Base-by-base conservation (phyloP, 2,888 invertebrate species). In the Dynastes hyllus region DNA sequence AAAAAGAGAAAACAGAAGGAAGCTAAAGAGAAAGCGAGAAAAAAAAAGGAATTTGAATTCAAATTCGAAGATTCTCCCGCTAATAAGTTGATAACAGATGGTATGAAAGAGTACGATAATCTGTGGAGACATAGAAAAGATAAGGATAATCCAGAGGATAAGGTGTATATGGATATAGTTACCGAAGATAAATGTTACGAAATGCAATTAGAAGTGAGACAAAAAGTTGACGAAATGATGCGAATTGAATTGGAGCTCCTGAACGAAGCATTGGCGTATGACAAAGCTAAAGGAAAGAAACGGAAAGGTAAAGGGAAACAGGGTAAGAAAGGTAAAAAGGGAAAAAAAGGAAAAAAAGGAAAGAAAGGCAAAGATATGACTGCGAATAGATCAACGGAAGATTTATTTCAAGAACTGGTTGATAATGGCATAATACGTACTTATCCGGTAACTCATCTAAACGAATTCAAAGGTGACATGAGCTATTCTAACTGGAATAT, bases 381-480 rank as follows among this genome's bases (percentile, higher is more conserved):
- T 1, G 92, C 91, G 0, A 92, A 93, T 86, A 86, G 93, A 80
- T 88, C 90, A 0, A 90, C 92, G 0, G 93, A 92, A 83, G 91
- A 91, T n/a, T 90, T 96, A 84, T 95, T 95, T 84, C 93, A 95
- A 87, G 92, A 93, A 85, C 90, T 96, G 78, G 93, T 93, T 3
- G 91, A 92, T 84, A 91, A 92, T 83, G 93, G 93, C 5, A 93
- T 96, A 79, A 92, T 96, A 71, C 91, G 88, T 82, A 90, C 92
- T 75, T 93, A 93, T 86, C 93, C 93, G 0, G 89, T 87, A 75
- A 88, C 89, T 0, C 89, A 88, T 0, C 87, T 96, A 70, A 90
- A 91, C 11, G 93, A 94, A 73, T 95, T 92, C 86, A 90, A 92
- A 86, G 96, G 96, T 0, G 95, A 95, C 84, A 91, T 91, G 79